Percentiles rank a stretch among this genome's conserved stretches.
Conservation (phyloP, 1,140 invertebrate genomes). For the Maniola jurtina region DNA sequence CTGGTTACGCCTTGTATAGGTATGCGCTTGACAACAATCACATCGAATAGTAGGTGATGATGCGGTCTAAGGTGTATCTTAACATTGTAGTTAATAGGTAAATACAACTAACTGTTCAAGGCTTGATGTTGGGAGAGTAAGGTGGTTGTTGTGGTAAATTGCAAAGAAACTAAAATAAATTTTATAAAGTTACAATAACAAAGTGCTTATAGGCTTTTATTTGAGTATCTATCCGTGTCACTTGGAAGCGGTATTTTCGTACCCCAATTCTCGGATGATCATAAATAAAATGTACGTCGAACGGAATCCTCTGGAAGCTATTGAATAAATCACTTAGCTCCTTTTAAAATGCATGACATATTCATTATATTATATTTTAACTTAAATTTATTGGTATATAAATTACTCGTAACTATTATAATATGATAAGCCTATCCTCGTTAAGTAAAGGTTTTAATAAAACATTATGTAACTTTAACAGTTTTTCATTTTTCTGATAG, state of each 20-base stretch:
- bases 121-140: too few relatives aligned
- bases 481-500: too few relatives aligned
- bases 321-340: constrained; percentile 10
- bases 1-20: too few relatives aligned
- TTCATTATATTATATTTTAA: not conserved
- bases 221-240: not conserved
- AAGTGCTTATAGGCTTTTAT: not conserved
- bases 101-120: too few relatives aligned
- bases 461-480: too few relatives aligned
- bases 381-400: not conserved
- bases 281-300: constrained; percentile 8
- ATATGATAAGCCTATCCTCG: not conserved
- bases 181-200: not conserved
- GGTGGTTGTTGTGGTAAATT: too few relatives aligned
- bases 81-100: too few relatives aligned
- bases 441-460: too few relatives aligned
- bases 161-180: not conserved
- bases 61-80: too few relatives aligned
- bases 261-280: constrained; percentile 5
- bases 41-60: too few relatives aligned
- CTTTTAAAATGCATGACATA: constrained; percentile 1
- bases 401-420: not conserved
- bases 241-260: not conserved
- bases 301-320: constrained; percentile 8
- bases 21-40: too few relatives aligned